A percentile compares a stretch with the other conserved stretches of the same genome.
Evolutionary conservation across 2,888 invertebrate genomes (phyloP).

Genomic region (Nipponacmea schrenckii): DNA sequence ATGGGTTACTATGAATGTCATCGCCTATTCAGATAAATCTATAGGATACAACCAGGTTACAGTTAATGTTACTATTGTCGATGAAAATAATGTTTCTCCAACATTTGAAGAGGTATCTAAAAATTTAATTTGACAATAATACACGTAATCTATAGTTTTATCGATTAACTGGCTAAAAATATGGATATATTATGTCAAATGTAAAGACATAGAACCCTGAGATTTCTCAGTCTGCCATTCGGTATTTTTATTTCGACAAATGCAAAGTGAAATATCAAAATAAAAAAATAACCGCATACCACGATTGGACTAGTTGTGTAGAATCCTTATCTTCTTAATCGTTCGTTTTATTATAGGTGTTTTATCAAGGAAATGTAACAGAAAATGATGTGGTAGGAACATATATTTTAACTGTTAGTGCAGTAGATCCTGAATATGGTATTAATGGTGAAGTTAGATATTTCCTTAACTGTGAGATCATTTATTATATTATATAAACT

Average conservation of each 20-base stretch:
- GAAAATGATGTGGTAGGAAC: conserved; percentile 10
- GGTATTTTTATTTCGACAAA: no score
- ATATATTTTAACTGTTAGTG: neutral
- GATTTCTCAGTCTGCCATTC: no score
- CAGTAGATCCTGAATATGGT: conserved; percentile 12
- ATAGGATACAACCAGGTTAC: conserved; percentile 36
- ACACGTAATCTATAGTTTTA: no score
- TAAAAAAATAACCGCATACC: no score
- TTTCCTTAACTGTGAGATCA: conserved; percentile 3
- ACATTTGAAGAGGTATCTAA: conserved; percentile 38
- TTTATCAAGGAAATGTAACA: neutral
- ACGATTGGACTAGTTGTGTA: no score
- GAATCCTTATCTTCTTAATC: no score
- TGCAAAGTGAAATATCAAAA: no score
- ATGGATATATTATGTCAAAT: no score
- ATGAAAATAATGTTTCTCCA: conserved; percentile 52
- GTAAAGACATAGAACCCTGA: no score
- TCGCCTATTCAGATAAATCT: conserved; percentile 35
- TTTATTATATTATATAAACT: neutral
- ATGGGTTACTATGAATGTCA: conserved; percentile 32
- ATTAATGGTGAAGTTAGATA: conserved; percentile 18
- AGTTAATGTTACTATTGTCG: conserved; percentile 43
- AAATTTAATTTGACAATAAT: neutral
- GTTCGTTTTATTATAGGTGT: neutral
- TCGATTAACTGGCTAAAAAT: no score